Conservation (phyloP, 2,113 vertebrate genomes). For the Serilophus lunatus region DNA sequence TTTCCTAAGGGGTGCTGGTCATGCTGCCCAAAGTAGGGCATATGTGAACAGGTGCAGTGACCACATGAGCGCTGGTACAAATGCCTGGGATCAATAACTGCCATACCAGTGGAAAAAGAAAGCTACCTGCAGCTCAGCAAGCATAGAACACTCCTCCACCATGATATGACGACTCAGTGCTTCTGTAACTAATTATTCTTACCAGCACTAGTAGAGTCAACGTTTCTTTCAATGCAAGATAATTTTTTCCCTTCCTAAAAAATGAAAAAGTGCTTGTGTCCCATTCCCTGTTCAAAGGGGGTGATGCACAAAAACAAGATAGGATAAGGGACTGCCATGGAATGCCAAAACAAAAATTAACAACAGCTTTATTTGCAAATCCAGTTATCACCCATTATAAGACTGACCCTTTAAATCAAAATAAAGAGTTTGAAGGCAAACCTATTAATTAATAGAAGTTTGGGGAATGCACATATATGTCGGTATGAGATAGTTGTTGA, state of each 20-base stretch:
- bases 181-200: not conserved
- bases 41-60: rapidly evolving
- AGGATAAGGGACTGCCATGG: not conserved
- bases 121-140: not conserved
- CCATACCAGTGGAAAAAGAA: not conserved
- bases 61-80: not conserved
- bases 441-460: not conserved
- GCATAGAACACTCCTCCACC: too few relatives aligned
- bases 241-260: not conserved
- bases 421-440: not conserved
- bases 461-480: rapidly evolving
- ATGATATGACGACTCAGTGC: not conserved
- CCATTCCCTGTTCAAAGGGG: not conserved
- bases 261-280: not conserved
- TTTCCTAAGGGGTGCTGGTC: not conserved
- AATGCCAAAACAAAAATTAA: not conserved
- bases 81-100: not conserved
- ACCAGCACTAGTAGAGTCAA: not conserved
- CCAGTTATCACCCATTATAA: not conserved
- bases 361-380: not conserved
- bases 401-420: not conserved
- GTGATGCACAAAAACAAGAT: not conserved
- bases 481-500: not conserved
- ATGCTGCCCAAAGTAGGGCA: not conserved
- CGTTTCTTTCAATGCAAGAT: not conserved